Base-by-base conservation (phyloP, 1,140 invertebrate species). In the Gerris buenoi region DNA sequence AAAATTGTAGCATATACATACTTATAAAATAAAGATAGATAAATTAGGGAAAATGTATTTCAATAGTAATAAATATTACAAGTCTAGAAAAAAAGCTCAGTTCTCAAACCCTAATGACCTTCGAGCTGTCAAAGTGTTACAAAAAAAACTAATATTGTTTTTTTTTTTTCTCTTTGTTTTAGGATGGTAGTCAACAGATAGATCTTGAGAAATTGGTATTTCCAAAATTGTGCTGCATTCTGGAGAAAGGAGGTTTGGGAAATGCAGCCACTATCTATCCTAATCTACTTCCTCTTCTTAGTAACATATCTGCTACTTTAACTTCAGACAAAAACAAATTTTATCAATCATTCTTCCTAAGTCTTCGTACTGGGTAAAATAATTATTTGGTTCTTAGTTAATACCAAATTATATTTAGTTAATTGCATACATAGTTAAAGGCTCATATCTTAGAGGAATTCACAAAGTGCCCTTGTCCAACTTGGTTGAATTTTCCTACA, bases 281-380 rank as follows among this genome's bases (percentile, higher is more conserved):
- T 13, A 86, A 86, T 76, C 73, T 91, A 25, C 74, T 92, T 22
- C 88, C 89, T 3, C 81, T 91, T 57, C 71, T 91, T 1, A 87
- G 86, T 60, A 82, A 56, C 46, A 13, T 56, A 56, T 56, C 46
- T n/a, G 75, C 76, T 26, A 75, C 83, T 29, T 74, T 81, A 15
- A 71, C 81, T 25, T 72, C 72, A 18, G 76, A 83, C 66, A 75
- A 79, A 26, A 73, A 78, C n/a, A 76, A 78, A 57, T 84, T 90
- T 69, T 86, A 86, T 72, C 73, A 76, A n/a, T 81, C 81, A 69
- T 86, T 89, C 70, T 89, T 90, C 74, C 77, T 80, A 62, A 84
- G 85, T 72, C 79, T 90, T 73, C 78, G 80, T 56, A 74, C 77
- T 70, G 86, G 86, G 84, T 86, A 79, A 76, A 75, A n/a, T 75